Evolutionary conservation across 2,888 invertebrate genomes (phyloP).

Genomic region (Lithodes maja): DNA sequence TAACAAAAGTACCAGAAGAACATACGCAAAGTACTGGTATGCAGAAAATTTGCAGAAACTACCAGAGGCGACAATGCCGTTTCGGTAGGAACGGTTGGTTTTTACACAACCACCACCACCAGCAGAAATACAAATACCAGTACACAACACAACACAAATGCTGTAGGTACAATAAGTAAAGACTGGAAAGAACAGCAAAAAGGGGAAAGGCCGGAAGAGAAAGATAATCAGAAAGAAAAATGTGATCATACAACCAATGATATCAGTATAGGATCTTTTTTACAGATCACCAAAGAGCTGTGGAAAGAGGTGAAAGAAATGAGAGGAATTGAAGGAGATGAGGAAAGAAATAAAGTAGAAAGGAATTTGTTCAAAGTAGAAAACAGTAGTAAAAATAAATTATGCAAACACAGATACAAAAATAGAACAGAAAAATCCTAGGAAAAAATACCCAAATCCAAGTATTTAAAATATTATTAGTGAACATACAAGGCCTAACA

Average conservation of each 20-base stretch:
- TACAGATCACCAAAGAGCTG: neutral
- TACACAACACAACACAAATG: neutral
- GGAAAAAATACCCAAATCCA: neutral
- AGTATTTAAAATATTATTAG: neutral
- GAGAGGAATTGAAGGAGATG: neutral
- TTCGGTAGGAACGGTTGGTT: neutral
- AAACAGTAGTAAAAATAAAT: neutral
- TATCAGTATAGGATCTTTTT: neutral
- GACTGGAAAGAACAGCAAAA: neutral
- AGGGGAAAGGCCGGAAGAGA: neutral
- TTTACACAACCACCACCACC: neutral
- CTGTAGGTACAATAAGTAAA: neutral
- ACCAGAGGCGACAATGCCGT: neutral
- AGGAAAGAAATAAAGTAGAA: neutral
- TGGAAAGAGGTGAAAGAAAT: neutral
- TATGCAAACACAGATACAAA: neutral
- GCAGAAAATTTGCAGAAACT: neutral
- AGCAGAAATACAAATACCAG: neutral
- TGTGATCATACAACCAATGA: neutral
- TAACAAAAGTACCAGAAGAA: too few species aligned
- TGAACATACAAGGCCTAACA: slow-evolving; percentile 1
- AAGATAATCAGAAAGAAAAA: neutral
- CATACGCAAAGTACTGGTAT: neutral
- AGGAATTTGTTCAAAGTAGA: neutral
- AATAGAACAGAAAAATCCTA: neutral